A percentile compares a stretch with the other conserved stretches of the same genome.
Conservation (phyloP, 2,113 vertebrate genomes). For the human region DNA sequence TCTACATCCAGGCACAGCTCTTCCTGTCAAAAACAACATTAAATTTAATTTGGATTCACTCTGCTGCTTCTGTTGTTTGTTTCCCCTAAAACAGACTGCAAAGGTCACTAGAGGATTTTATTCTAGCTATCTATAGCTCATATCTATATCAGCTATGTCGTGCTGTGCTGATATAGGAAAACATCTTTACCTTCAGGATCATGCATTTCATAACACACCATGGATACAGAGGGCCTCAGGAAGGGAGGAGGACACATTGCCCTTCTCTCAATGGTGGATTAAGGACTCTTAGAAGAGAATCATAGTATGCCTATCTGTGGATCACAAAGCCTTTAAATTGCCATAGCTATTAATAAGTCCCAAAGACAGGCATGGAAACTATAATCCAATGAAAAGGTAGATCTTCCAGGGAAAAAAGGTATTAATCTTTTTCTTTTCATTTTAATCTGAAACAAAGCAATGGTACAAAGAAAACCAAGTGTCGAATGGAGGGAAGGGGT, state of each 20-base stretch:
- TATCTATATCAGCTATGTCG: neutral
- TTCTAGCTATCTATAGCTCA: neutral
- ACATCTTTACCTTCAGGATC: neutral
- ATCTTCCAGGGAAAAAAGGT: neutral
- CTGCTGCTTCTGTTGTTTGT: slow-evolving; percentile 5
- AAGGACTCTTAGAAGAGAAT: neutral
- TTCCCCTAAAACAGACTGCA: neutral
- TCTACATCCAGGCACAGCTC: neutral
- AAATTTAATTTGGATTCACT: slow-evolving; percentile 23
- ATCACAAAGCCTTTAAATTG: neutral
- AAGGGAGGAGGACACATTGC: neutral
- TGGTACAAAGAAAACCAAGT: neutral
- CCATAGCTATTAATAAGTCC: neutral
- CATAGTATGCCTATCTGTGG: neutral
- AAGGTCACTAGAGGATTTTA: slow-evolving; percentile 34
- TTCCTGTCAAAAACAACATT: slow-evolving; percentile 22
- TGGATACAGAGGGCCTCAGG: neutral
- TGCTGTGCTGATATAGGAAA: neutral
- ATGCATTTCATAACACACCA: neutral
- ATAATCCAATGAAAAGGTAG: neutral
- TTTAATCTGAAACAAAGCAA: slow-evolving; percentile 12
- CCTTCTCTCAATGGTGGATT: neutral
- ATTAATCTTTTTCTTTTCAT: neutral
- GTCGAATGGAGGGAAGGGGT: neutral
- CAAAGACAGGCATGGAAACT: slow-evolving; percentile 33